phyloP scores from a whole-genome alignment of 2,888 invertebrate genomes.

The Tholera decimalis region DNA sequence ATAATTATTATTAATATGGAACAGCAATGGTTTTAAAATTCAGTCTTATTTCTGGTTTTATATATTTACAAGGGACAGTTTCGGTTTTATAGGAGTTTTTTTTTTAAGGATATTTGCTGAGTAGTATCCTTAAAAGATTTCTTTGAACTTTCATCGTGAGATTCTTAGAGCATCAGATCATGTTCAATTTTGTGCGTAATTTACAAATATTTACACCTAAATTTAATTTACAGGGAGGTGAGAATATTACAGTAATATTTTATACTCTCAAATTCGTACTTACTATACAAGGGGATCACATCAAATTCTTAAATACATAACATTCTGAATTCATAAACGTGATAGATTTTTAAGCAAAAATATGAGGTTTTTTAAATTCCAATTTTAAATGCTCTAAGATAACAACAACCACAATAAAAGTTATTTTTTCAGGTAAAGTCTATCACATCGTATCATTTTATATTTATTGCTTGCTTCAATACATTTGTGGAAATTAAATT shows the following conservation, averaged over 20 bases:
- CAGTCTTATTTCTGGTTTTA: conserved; percentile 49
- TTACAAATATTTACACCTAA: conserved; percentile 29
- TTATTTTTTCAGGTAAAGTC: conserved; percentile 13
- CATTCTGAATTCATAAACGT: background rate
- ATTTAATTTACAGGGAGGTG: background rate
- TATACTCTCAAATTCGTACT: background rate
- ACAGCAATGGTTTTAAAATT: conserved; percentile 40
- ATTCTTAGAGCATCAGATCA: conserved; percentile 47
- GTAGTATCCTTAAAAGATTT: background rate
- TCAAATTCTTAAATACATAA: conserved; percentile 7
- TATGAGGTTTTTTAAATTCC: conserved; percentile 2
- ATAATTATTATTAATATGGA: conserved; percentile 9
- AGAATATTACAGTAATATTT: background rate
- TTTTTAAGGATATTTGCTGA: conserved; percentile 3
- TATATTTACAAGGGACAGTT: conserved; percentile 55
- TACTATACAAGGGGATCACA: background rate
- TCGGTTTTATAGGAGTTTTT: conserved; percentile 12
- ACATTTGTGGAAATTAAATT: conserved; percentile 20
- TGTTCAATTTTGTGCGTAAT: conserved; percentile 46
- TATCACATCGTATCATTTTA: conserved; percentile 28
- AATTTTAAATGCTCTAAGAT: conserved; percentile 50
- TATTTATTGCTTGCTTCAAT: conserved; percentile 34
- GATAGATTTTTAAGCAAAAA: background rate
- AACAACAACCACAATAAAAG: conserved; percentile 25
- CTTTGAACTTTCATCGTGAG: conserved; percentile 12